phyloP scores from a whole-genome alignment of 2,888 invertebrate species.

The Drosophila suboccidentalis region DNA sequence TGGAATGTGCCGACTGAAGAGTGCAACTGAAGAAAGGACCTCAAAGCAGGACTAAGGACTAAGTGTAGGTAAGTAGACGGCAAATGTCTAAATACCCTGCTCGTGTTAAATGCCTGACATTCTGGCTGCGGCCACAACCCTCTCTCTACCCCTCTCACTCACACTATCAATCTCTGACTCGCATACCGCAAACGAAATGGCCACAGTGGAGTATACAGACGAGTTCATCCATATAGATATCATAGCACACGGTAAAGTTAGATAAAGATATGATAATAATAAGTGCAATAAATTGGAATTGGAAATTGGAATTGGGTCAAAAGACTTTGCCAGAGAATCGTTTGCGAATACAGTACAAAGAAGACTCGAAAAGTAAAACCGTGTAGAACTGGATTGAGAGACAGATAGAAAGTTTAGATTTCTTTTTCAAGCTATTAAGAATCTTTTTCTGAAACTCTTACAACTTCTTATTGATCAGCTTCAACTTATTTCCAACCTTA shows the following conservation, averaged over 20 bases:
- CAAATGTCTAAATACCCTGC: constrained; percentile 79
- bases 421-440: neutral
- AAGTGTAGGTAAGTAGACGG: constrained; percentile 63
- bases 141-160: neutral
- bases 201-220: constrained; percentile 1
- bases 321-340: neutral
- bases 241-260: neutral
- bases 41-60: neutral
- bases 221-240: neutral
- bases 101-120: constrained; percentile 76
- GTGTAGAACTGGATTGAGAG: neutral
- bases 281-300: neutral
- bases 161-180: neutral
- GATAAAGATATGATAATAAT: neutral
- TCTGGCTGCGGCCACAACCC: constrained; percentile 62
- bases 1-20: constrained; percentile 60
- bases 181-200: constrained; percentile 5
- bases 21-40: constrained; percentile 21
- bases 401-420: neutral
- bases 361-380: neutral
- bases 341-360: neutral
- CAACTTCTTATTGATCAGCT: neutral
- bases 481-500: neutral
- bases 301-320: neutral
- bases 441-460: neutral